Evolutionary conservation across 1,140 invertebrate genomes (phyloP), one percentile per base, ranked within the genome.

Genomic region (Scaptomyza pallida): DNA sequence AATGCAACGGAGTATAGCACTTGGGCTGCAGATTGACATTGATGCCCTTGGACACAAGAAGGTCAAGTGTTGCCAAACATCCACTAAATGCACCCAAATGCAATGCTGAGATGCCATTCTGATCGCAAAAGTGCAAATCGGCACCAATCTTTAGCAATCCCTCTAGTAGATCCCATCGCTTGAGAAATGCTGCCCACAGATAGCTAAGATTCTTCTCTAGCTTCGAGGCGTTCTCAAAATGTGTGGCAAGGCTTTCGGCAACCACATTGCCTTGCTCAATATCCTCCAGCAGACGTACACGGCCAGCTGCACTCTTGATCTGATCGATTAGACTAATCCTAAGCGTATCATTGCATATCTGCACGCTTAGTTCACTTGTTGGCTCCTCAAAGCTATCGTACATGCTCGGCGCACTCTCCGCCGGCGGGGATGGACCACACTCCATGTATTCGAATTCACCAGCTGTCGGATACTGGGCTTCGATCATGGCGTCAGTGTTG

Each of bases 31-130:
- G 92, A 91, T 95, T 95, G 3, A 96, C 93, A 82, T 95, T 94
- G 44, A 94, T 93, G 1, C 95, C 95, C 69, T 94, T 93, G 17
- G 93, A 90, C 35, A 97, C 93, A 4, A 97, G 91, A 76, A 94
- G 95, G 56, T 93, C 93, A 10, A 95, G 93, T 37, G 95, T 95
- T n/a, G 94, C 93, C 26, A 94, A 82, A 72, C 94, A 96, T 12
- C 96, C 95, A 73, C 94, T 95, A 79, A 96, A 96, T 2, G 96
- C 94, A n/a, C 94, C 94, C 55, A 96, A 92, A 89, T 97, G 95
- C 19, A 97, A 79, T 3, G 95, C 94, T 0, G 94, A 94, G 52
- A 96, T 90, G 0, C 95, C 95, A 45, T 94, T 93, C 15, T 94
- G 93, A 79, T 96, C 95, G 65, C 92, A 93, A 74, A 95, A 94